Evolutionary conservation across 2,113 vertebrate genomes (phyloP), one percentile per base, ranked within the genome.

Genomic region (Corapipo altera): DNA sequence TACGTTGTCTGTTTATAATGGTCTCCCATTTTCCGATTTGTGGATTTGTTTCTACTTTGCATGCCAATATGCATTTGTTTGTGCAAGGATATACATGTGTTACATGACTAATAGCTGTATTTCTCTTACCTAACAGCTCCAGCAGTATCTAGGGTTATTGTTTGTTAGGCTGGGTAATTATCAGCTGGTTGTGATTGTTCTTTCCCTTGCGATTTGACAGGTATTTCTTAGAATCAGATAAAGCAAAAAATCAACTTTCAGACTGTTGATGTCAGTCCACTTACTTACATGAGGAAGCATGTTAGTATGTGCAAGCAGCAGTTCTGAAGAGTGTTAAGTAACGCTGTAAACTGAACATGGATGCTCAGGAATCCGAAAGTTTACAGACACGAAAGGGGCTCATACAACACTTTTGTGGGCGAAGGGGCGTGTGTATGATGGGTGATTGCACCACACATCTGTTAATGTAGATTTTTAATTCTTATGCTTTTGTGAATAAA

Each of bases 321-420:
- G 54, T 44, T 64, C 32, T 54, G 28, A 16, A 23, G 64, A 35
- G 35, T 18, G 26, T 54, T 57, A 35, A 35, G 16, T 11, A 15
- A 39, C 0, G 1, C 57, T 72, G 75, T 10, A 48, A 71, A 28
- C 27, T 33, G 48, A 85, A 18, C 18, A 3, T 0, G 5, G 22
- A 8, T 24, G 11, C 82, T 74, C 55, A 59, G 39, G 76, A 90
- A 48, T 71, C 18, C 8, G 32, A 35, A 78, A 46, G 24, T 74
- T 15, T 15, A 15, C 9, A n/a, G 39, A 52, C 44, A 1, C n/a
- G 28, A 10, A 41, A 16, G 30, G 7, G 5, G 21, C 21, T 71
- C 41, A 16, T 13, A 3, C 21, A 33, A 5, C 62, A 17, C 11
- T 9, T 2, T 41, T 43, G 33, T 0, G 0, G 23, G 16, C 7